Evolutionary conservation across 2,113 vertebrate genomes (phyloP), one percentile per base, ranked within the genome.

Genomic region (Rutilus rutilus): DNA sequence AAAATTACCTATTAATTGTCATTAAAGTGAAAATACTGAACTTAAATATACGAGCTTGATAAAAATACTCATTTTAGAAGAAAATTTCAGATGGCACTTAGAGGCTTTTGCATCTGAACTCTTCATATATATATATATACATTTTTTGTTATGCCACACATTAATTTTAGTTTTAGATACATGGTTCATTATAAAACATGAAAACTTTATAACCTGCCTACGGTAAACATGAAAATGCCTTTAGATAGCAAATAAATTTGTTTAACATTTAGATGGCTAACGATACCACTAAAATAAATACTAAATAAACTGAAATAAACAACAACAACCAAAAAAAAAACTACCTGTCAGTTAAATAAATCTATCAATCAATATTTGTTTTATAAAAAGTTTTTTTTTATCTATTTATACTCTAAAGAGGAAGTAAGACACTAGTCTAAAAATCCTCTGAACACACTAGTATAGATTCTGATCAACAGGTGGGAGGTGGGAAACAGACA

Each of bases 391-490:
- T 3, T 3, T 36, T 69, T 69, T 69, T 36, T 69, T 4, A 33
- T 36, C 3, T 69, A 36, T 71, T 42, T 71, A 39, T 39, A 42
- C 4, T 42, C 21, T 23, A 23, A 73, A 39, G 19, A 71, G 6
- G n/a, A 50, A 27, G 42, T 25, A 75, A 74, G 42, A 47, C 71
- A 74, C 6, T 45, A 42, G 39, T 14, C 14, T 50, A 30, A 25
- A 54, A 19, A 54, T 33, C 50, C 50, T 54, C 25, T 33, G 25
- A 21, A 19, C 47, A 77, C 42, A 76, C n/a, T 47, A 36, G 30
- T 62, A 52, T 74, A 39, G 59, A 86, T 86, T 78, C 81, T 60
- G 76, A 85, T 84, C 79, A 64, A 84, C 78, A 82, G 85, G 85
- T 89, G 82, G 80, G 77, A 25, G 50, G 36, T 57, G 76, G 67